phyloP scores from a whole-genome alignment of 1,140 invertebrate genomes.

The Phthorimaea operculella region DNA sequence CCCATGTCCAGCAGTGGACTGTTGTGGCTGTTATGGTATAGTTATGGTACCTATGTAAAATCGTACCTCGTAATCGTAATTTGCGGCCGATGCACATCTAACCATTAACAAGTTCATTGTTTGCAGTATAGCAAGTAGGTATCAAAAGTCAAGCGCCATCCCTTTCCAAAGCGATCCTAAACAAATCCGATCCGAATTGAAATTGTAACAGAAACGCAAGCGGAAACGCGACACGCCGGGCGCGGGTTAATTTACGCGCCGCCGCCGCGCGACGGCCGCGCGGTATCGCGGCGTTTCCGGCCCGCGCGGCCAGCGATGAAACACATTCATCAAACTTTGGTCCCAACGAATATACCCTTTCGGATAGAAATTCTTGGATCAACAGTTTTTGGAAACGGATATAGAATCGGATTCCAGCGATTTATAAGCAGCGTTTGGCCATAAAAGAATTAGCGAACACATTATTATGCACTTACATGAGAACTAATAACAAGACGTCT shows the following conservation, averaged over 20 bases:
- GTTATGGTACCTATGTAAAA: too few relatives aligned
- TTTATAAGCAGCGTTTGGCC: not conserved
- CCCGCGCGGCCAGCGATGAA: conserved; percentile 20
- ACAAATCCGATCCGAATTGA: conserved; percentile 5
- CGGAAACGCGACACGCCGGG: conserved; percentile 23
- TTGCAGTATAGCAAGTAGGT: too few relatives aligned
- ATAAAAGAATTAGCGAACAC: not conserved
- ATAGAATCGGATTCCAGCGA: not conserved
- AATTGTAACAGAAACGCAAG: conserved; percentile 25
- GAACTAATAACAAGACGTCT: too few relatives aligned
- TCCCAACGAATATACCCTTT: conserved; percentile 11
- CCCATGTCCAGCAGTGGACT: too few relatives aligned
- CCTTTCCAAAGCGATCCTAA: not conserved
- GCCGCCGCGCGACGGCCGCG: conserved; percentile 12
- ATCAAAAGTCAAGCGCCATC: too few relatives aligned
- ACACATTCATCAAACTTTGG: conserved; percentile 27
- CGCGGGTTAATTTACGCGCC: conserved; percentile 22
- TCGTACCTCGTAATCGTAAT: too few relatives aligned
- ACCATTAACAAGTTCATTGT: too few relatives aligned
- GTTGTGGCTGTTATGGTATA: too few relatives aligned
- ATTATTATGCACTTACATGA: too few relatives aligned
- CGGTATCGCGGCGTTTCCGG: conserved; percentile 20
- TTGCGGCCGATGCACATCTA: too few relatives aligned
- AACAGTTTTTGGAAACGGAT: not conserved
- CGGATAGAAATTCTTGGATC: too few relatives aligned